Base-by-base conservation (phyloP, 2,797 vertebrate species). In the Gymnoscopelus braueri region DNA sequence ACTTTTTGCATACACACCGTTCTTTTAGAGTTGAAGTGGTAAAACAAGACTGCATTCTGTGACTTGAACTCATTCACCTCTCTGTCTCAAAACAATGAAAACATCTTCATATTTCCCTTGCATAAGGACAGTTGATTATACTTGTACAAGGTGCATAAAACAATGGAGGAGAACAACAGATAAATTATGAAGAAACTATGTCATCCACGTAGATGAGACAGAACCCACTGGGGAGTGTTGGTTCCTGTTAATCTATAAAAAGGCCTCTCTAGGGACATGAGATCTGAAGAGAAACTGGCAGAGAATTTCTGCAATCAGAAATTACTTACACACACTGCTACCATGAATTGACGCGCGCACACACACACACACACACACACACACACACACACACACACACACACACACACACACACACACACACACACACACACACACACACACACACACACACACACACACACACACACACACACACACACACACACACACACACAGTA, bases 181-280 rank as follows among this genome's bases (percentile, higher is more conserved):
- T 81, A 81, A 80, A 85, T 87, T 84, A 77, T 87, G 63, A 87
- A 75, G 81, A 91, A 90, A 89, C 74, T 91, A 70, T 92, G 90
- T 86, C 89, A 90, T 83, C 84, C 84, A 65, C 79, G 77, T 83
- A 92, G 84, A 91, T 84, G 85, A 88, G 66, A 3, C 77, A 66
- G 71, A 82, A 77, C 79, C 83, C 93, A 81, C 85, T 84, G 71
- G 91, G 88, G 87, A 87, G 69, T 62, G 72, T 83, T 89, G 91
- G 87, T 93, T 93, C 89, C 90, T 91, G 87, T 89, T 87, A 80
- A 79, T 88, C 85, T 91, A 89, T 91, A 89, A 92, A 91, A 91
- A 86, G 83, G 75, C 77, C 32, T 85, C 92, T 75, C 90, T 67
- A 71, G 93, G 80, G 93, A 92, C 81, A 48, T 11, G 23, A 87